Evolutionary conservation across 2,888 invertebrate genomes (phyloP), one percentile per base, ranked within the genome.

Genomic region (Cryptocephalus primarius): DNA sequence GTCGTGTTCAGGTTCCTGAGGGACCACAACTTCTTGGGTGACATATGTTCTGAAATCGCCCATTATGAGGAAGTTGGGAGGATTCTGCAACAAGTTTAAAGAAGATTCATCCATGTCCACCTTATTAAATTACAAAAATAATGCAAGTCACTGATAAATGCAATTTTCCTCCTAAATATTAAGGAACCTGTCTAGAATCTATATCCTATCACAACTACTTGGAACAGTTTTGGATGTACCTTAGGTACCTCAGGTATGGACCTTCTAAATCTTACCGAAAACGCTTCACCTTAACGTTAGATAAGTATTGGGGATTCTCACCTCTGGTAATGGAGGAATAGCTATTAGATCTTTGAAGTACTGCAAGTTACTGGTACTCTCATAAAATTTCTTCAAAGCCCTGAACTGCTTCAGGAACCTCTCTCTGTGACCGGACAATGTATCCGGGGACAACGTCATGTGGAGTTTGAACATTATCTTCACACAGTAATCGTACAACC

Each of bases 311-410:
- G 3, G 22, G 22, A 6, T 22, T 22, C 46, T 55, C 70, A 86
- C 86, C 68, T 91, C 85, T 2, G 97, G 96, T 61, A 99, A 73
- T 36, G 85, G 79, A 3, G 97, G 96, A 56, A 97, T 85, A 45
- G 89, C 88, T 50, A 99, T 90, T 41, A 99, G 77, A 68, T 92
- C 90, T 64, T 93, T 89, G 72, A 97, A 99, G 75, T 99, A 99
- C 71, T 99, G 99, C 57, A 97, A 77, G 58, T 88, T 93, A 62
- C 88, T 85, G 9, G 94, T 88, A 65, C 85, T 90, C 62, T 88
- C 84, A 70, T 97, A 99, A 74, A 99, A 99, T 54, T 82, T 79
- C 67, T 91, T 89, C 49, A 97, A 74, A 63, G 83, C 83, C 60
- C 80, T 81, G 71, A 95, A 97, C 63, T 94, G 88, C 62, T 88